phyloP scores from a whole-genome alignment of 2,888 invertebrate genomes.

The Alentia gelatinosa region DNA sequence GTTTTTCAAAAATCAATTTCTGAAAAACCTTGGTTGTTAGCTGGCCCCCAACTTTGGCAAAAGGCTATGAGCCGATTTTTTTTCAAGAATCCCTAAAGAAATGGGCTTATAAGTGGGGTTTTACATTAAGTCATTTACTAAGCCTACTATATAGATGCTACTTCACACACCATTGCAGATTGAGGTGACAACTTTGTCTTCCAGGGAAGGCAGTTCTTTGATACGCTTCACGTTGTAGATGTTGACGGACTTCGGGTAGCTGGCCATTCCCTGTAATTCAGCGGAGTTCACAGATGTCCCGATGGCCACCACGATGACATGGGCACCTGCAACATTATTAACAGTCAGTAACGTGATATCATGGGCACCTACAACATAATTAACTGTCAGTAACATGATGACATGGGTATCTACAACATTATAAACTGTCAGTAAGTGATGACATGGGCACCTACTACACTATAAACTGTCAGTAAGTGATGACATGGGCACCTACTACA shows the following conservation, averaged over 20 bases:
- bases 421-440: no score
- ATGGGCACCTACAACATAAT: no score
- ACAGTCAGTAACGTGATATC: no score
- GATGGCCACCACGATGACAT: conserved; percentile 60
- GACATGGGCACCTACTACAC: no score
- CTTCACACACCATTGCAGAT: conserved; percentile 73
- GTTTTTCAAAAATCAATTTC: not conserved
- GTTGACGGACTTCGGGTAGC: conserved; percentile 72
- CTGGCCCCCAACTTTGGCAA: not conserved
- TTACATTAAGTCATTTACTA: not conserved
- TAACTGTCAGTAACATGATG: no score
- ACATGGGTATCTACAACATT: no score
- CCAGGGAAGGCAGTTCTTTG: conserved; percentile 68
- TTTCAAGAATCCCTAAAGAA: no score
- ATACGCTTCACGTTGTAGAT: conserved; percentile 72
- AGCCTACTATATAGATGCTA: not conserved
- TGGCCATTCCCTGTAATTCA: conserved; percentile 76
- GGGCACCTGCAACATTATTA: conserved; percentile 47
- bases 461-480: no score
- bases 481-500: no score
- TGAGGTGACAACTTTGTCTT: conserved; percentile 70
- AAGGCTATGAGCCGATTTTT: not conserved
- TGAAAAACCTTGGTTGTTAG: not conserved
- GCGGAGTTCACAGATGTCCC: conserved; percentile 68
- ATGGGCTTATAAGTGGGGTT: not conserved